Evolutionary conservation across 1,140 invertebrate genomes (phyloP), one percentile per base, ranked within the genome.

Genomic region (Panulirus ornatus): DNA sequence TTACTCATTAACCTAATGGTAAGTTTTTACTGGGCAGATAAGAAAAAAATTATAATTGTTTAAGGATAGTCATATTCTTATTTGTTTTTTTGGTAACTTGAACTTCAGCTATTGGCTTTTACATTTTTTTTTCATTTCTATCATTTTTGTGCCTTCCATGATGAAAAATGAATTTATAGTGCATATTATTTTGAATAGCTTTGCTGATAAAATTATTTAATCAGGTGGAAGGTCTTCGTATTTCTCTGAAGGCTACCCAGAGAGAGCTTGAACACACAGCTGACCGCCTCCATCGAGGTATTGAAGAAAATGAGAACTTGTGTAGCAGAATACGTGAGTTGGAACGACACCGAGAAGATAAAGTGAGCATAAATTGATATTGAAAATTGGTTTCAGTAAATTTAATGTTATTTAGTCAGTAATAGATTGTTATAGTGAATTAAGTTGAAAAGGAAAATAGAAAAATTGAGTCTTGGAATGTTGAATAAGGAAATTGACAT

Each of bases 241-340:
- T 92, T 66, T 70, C 36, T n/a, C 34, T 92, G 27, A 88, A 70
- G 63, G 34, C 22, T 2, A 88, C 81, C 16, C 86, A 91, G 83
- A 79, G 82, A 19, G 92, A 92, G 40, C 86, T 93, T 27, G 89
- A 91, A 3, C 79, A 90, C 51, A 92, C 92, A 1, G 78, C 84
- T 30, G 91, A 92, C 38, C 79, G 91, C 54, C 93, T 97, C 42
- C 93, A 95, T 1, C 95, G 95, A 90, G 96, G 96, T 86, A 96
- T 96, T 71, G 96, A 97, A 93, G 97, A 97, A 94, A 97, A 97
- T 93, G 96, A 97, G 91, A 94, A 94, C 19, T 94, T 97, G 11
- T 97, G 96, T 90, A 94, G 94, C 63, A 95, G 95, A 91, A 94
- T 97, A 38, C 94, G 96, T 88, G 96, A 97, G 92, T 92, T 97